Evolutionary conservation across 2,113 vertebrate genomes (phyloP), one percentile per base, ranked within the genome.

Genomic region (Nannobrachium achirus): DNA sequence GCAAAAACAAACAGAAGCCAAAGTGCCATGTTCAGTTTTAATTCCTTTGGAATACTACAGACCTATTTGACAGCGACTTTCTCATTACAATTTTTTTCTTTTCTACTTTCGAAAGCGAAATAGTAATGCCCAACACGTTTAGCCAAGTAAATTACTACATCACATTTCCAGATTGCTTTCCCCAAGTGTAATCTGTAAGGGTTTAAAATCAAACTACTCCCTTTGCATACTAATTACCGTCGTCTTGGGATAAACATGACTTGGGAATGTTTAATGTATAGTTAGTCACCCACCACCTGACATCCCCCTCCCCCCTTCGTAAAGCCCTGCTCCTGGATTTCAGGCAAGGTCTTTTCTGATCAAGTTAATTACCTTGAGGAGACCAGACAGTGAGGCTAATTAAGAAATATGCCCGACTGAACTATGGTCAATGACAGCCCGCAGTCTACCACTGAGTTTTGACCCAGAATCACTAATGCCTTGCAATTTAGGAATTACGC

Each of bases 351-450:
- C 86, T 83, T 89, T 87, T 78, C 86, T 87, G 86, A 87, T 87
- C 69, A 62, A 81, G 76, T 82, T 92, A 89, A 91, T 92, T 88
- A 85, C 88, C 85, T 73, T 79, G 83, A 85, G 78, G 74, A 52
- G 76, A 80, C 86, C 86, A 86, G 83, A 84, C 86, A 86, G 86
- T 73, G 84, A 80, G 79, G 87, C 87, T 90, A 91, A 90, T 92
- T 87, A 88, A 88, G 84, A 88, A 91, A 86, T 83, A 86, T 80
- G 80, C 86, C 82, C 48, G 58, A 79, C 63, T 86, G 87, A 79
- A 85, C 70, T 71, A 55, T 80, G 79, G 86, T 89, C 84, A 87
- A 78, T 86, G 86, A 78, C 83, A 78, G 86, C 70, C 64, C 53
- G 49, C 69, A 68, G 76, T 68, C 80, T 69, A 80, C 75, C 71